Evolutionary conservation across 2,113 vertebrate species (phyloP).

Genomic region (Tichodroma muraria): DNA sequence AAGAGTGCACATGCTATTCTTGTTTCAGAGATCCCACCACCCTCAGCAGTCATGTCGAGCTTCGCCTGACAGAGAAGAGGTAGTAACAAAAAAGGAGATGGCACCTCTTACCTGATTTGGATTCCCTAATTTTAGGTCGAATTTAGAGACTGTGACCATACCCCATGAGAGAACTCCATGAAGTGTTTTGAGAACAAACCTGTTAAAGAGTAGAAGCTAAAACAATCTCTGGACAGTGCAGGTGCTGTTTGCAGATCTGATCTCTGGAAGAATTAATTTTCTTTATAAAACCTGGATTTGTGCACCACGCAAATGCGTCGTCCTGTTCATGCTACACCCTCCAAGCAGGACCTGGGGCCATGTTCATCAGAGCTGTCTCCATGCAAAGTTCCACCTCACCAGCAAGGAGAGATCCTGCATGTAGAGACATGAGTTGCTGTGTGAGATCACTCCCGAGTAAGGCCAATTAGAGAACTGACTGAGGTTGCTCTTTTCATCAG

Average conservation of each 20-base stretch:
- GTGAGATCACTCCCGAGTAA: not conserved
- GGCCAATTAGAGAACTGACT: not conserved
- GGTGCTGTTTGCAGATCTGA: not conserved
- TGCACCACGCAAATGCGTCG: rapidly evolving
- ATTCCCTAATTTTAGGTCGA: not conserved
- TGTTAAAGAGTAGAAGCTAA: not conserved
- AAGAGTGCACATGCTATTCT: not conserved
- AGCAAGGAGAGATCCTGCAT: not conserved
- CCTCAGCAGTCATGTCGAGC: not conserved
- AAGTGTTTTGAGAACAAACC: not conserved
- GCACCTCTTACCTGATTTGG: not conserved
- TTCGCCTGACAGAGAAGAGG: not conserved
- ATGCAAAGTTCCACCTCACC: not conserved
- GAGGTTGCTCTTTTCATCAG: not conserved
- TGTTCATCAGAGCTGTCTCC: not conserved
- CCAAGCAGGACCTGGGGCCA: not conserved
- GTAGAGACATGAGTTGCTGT: not conserved
- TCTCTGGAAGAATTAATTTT: not conserved
- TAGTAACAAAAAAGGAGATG: not conserved
- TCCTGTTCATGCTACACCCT: not conserved
- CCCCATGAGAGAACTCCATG: not conserved
- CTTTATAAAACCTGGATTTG: not conserved
- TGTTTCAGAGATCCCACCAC: not conserved
- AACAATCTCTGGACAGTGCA: not conserved
- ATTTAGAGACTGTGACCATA: not conserved